Conservation (phyloP, 2,113 vertebrate genomes). For the Brienomyrus longianalis region DNA sequence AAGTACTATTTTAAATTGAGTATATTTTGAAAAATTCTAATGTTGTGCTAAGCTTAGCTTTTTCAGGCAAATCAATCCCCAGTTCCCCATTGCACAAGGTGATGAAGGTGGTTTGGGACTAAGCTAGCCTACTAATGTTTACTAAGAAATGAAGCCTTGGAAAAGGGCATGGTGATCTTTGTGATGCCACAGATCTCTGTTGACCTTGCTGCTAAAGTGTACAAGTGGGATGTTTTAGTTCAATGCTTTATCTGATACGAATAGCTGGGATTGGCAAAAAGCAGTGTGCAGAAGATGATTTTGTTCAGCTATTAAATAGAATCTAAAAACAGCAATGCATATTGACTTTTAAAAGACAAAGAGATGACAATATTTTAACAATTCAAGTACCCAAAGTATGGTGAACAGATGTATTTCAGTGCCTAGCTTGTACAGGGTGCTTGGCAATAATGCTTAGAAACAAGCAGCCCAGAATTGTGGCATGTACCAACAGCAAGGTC, state of each 20-base stretch:
- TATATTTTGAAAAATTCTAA: constrained; percentile 40
- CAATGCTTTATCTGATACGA: not conserved
- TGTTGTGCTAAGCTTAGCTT: not conserved
- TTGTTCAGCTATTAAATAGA: not conserved
- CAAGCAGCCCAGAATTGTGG: not conserved
- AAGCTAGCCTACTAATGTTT: not conserved
- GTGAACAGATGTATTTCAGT: not conserved
- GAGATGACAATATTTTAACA: constrained; percentile 6
- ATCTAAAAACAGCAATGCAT: not conserved
- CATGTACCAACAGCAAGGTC: not conserved
- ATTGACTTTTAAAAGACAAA: not conserved
- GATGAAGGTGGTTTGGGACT: not conserved
- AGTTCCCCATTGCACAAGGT: not conserved
- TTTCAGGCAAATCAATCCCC: not conserved
- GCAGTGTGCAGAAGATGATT: not conserved
- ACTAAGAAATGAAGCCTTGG: not conserved
- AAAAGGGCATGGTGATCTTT: not conserved
- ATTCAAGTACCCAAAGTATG: not conserved
- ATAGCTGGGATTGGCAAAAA: not conserved
- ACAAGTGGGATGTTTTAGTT: not conserved
- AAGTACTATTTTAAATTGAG: constrained; percentile 46
- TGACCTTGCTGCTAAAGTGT: not conserved
- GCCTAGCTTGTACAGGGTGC: not conserved
- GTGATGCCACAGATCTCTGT: not conserved
- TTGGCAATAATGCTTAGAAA: constrained; percentile 12